Base-by-base conservation (phyloP, 2,888 invertebrate species). In the Macrophya annulata region DNA sequence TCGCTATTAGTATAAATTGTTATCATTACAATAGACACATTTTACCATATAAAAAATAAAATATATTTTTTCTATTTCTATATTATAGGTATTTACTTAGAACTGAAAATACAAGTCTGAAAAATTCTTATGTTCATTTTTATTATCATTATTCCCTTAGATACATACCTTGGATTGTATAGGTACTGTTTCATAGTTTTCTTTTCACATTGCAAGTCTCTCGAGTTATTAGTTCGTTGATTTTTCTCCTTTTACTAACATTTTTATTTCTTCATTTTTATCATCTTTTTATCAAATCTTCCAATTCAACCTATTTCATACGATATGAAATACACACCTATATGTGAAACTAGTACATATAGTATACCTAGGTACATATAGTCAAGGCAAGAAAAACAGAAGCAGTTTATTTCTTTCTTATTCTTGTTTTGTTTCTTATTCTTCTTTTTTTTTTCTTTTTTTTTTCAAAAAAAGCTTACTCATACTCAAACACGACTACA, bases 301-400 rank as follows among this genome's bases (percentile, higher is more conserved):
- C 8, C 4, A 31, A 31, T 68, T 31, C 9, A 4, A 1, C 17
- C 8, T 68, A 68, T 25, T 68, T 68, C 17, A 55, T 55, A n/a
- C n/a, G 1, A 55, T n/a, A 55, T 55, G 8, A 55, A n/a, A n/a
- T 55, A n/a, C 6, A 55, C 55, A 55, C n/a, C 1, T 55, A 55
- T 55, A 55, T 17, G 6, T 17, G 51, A n/a, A 6, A 55, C 55
- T 8, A 55, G n/a, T 43, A n/a, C n/a, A n/a, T n/a, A n/a, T n/a
- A n/a, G 9, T 6, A 9, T 55, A 55, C n/a, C n/a, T n/a, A n/a
- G n/a, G n/a, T 55, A 55, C n/a, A 1, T 31, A 31, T 55, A 55
- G 55, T n/a, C 55, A 55, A 55, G 55, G n/a, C n/a, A n/a, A 55
- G n/a, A 55, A 51, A 55, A n/a, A 55, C 55, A 55, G n/a, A 55